Base-by-base conservation (phyloP, 2,888 invertebrate genomes). In the Crocallis elinguaria region DNA sequence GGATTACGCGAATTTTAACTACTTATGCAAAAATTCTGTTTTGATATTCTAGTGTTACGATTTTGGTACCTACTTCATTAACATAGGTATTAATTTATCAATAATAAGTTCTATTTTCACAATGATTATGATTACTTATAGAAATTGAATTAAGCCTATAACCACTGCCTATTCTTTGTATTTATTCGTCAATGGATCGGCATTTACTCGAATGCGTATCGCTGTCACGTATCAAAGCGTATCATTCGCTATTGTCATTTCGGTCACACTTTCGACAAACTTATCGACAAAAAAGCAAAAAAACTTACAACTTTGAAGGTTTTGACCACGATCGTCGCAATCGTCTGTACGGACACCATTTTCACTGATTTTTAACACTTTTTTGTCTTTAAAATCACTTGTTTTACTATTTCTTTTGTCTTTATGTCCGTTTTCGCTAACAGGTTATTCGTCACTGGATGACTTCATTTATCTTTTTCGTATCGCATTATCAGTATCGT, bases 321-420 rank as follows among this genome's bases (percentile, higher is more conserved):
- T 92, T 97, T 97, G 73, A 97, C 93, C 82, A 96, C 94, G 56
- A 97, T 94, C 50, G 96, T 94, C 61, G 95, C 96, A 67, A 97
- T 95, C 36, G 95, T 96, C 81, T 95, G 95, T 54, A 96, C 93
- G 61, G 95, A 95, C 80, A 95, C 95, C 96, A 96, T 96, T 89
- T 90, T 94, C 81, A 83, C 84, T 67, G 63, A 66, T 61, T 57
- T 57, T 60, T 42, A 48, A 32, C 57, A 62, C 66, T 61, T 64
- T 62, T 65, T 65, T 62, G 50, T 35, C 61, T 27, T 16, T 49
- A 55, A 55, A 60, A 48, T 50, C 52, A 60, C 59, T 57, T 55
- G 39, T 60, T 67, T 55, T 51, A 1, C 0, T 44, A 38, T 55
- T 58, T 62, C 69, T 67, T 80, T 83, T 85, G 80, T 84, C 74